A percentile compares a stretch with the other conserved stretches of the same genome.
Conservation (phyloP, 2,113 vertebrate species). For the Zapornia atra region DNA sequence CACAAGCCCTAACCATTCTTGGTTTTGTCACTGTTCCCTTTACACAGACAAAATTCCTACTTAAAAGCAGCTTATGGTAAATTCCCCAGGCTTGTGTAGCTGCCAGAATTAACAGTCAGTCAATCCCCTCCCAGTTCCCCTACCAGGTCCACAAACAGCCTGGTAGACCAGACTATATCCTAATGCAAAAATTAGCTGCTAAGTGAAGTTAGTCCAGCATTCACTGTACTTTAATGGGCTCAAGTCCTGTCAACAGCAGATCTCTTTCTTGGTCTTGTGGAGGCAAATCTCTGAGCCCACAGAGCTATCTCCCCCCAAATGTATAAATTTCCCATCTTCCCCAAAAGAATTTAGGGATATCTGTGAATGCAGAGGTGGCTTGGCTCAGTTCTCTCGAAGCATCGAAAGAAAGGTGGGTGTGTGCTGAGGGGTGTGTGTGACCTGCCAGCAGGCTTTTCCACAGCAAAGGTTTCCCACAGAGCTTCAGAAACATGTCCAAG, state of each 20-base stretch:
- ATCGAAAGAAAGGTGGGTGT: background rate
- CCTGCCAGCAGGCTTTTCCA: background rate
- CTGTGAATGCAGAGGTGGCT: background rate
- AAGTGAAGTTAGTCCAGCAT: background rate
- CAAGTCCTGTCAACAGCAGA: background rate
- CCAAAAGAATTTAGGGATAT: background rate
- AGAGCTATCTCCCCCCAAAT: background rate
- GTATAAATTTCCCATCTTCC: background rate
- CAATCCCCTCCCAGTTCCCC: background rate
- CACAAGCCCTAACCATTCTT: background rate
- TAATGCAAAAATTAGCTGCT: background rate
- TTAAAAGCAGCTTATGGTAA: background rate
- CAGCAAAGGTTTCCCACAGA: background rate
- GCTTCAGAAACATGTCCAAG: background rate
- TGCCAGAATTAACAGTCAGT: slow-evolving; percentile 3
- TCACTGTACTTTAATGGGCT: background rate
- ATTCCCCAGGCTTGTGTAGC: background rate
- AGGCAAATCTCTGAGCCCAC: background rate
- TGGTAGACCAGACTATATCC: background rate
- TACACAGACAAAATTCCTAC: background rate
- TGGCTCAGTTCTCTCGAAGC: background rate
- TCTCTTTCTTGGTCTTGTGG: background rate
- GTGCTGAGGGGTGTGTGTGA: background rate
- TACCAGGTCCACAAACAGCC: background rate
- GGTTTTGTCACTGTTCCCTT: background rate